Base-by-base conservation (phyloP, 2,888 invertebrate species). In the Seira sanloemensis region DNA sequence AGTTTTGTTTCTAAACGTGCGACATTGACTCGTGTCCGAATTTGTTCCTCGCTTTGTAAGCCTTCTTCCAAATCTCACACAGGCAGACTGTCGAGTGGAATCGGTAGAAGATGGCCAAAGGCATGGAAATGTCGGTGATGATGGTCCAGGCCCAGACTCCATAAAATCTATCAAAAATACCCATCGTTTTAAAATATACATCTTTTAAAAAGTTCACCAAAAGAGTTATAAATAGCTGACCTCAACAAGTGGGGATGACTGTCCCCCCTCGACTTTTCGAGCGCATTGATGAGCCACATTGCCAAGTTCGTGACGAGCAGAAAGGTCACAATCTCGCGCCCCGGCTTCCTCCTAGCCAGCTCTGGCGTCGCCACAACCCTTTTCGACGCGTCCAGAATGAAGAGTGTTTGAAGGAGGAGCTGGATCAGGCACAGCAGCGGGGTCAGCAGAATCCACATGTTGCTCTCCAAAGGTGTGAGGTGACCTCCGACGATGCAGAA, bases 1-100 rank as follows among this genome's bases (percentile, higher is more conserved):
- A n/a, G n/a, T n/a, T n/a, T n/a, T n/a, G n/a, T n/a, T n/a, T 1
- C 54, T 54, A 76, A 25, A 76, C 16, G 67, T 37, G 78, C 69
- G 37, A 71, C 21, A 67, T 18, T 2, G 69, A 37, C 9, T 78
- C 58, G 27, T 58, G 50, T 23, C 54, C 24, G 54, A 50, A 67
- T 19, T 75, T 37, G 37, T 37, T 74, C 65, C 75, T 74, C 2
- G 58, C 75, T 92, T 98, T 98, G 91, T 98, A 98, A 5, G 97
- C 97, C 89, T 96, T 93, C 92, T 98, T 98, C 98, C 98, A 98
- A 90, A 98, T 97, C 92, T 98, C 98, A 91, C 97, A 97, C 82
- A 98, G 93, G 91, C 98, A 98, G 0, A 98, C 97, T 0, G 98
- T 97, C 65, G 97, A 97, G 91, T 98, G 98, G 92, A 98, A 98